Evolutionary conservation across 2,113 vertebrate species (phyloP).

Genomic region (Prinia subflava): DNA sequence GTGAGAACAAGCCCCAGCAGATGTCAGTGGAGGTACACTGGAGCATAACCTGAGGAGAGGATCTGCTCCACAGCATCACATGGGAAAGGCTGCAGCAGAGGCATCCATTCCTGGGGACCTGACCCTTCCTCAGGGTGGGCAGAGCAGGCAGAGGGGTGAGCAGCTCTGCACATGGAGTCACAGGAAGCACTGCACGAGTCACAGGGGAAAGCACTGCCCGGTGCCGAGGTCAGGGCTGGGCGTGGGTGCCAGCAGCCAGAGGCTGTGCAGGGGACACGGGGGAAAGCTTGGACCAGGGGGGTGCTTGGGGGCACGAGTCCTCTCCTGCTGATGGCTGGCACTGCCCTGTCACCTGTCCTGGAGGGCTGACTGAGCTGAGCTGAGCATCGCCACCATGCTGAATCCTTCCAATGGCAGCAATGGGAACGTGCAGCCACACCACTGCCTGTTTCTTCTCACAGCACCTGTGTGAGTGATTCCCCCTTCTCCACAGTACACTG

Average conservation of each 20-base stretch:
- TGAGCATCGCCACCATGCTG: neutral
- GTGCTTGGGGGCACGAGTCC: neutral
- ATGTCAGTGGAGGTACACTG: slow-evolving; percentile 33
- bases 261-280: neutral
- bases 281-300: rapidly evolving
- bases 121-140: neutral
- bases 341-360: neutral
- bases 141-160: rapidly evolving
- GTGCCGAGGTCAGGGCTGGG: rapidly evolving
- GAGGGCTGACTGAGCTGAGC: neutral
- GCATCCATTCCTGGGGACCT: rapidly evolving
- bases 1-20: neutral
- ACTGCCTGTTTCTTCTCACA: neutral
- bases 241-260: neutral
- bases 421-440: neutral
- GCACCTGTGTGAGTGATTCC: neutral
- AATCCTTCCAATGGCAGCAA: neutral
- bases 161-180: neutral
- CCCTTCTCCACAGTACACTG: neutral
- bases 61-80: neutral
- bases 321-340: neutral
- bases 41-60: neutral
- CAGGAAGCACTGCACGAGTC: rapidly evolving
- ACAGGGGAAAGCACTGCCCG: neutral
- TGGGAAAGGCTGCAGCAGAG: neutral